Evolutionary conservation across 2,113 vertebrate species (phyloP), one percentile per base, ranked within the genome.

Genomic region (Pterocles orientalis): DNA sequence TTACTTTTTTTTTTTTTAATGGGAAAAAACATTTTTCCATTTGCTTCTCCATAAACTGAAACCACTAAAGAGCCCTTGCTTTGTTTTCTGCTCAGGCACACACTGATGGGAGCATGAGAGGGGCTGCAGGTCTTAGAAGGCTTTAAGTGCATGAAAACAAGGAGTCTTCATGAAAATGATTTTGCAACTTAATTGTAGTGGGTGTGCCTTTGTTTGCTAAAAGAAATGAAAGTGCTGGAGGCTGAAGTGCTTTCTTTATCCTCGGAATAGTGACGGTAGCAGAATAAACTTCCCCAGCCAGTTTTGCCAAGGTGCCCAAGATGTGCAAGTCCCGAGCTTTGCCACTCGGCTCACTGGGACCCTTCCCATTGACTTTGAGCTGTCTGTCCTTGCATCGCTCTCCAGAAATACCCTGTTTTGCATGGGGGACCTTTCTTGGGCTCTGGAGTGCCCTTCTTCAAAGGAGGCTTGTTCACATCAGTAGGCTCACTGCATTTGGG

Each of bases 131-230:
- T 92, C 75, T 86, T 16, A 28, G 62, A 39, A 53, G 75, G 28
- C 82, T 90, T 65, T 23, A 58, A 89, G 84, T 77, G 61, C 78
- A 48, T 83, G 86, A 91, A 97, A 94, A 95, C 47, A 72, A 79
- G 78, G 47, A 80, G 76, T 45, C 82, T 57, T 89, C 77, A 80
- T 92, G 93, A 94, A 96, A 92, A 93, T 41, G 25, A 39, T 71
- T 94, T 94, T 92, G 92, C 86, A 91, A 9, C 88, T 94, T 94
- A 92, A 93, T 95, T 96, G 88, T 92, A 45, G 75, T 83, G 94
- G 95, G 94, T 83, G 94, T 91, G 86, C 62, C 76, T 88, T 97
- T 97, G 88, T 94, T 97, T 91, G 92, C 25, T 1, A 81, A 86
- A 57, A 96, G 89, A 92, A 94, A 94, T 75, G 76, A 87, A 96